Conservation (phyloP, 1,140 invertebrate species). For the Ganaspis sp. region DNA sequence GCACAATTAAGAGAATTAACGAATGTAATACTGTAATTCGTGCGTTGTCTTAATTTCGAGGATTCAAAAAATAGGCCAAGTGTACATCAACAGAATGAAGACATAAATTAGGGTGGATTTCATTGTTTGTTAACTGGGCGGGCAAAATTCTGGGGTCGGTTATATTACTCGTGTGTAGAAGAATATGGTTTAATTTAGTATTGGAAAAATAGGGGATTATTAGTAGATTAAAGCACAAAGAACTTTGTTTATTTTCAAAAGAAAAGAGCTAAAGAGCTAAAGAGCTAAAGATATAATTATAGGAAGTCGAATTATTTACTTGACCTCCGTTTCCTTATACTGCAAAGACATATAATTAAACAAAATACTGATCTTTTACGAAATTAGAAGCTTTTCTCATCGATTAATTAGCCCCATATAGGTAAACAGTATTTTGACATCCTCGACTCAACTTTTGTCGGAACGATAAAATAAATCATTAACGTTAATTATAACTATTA, state of each 20-base stretch:
- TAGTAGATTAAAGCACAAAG: neutral
- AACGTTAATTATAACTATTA: too few relatives aligned
- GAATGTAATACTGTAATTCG: too few relatives aligned
- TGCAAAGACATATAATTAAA: neutral
- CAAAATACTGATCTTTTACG: neutral
- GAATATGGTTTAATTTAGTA: constrained; percentile 9
- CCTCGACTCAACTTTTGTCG: too few relatives aligned
- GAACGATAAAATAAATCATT: too few relatives aligned
- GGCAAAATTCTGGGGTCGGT: neutral
- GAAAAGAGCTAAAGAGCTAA: neutral
- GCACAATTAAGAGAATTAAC: too few relatives aligned
- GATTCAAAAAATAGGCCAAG: neutral
- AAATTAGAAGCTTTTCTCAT: neutral
- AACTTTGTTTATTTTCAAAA: neutral
- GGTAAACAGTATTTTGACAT: too few relatives aligned
- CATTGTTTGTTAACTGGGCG: neutral
- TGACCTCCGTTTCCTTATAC: neutral
- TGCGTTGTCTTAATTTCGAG: neutral
- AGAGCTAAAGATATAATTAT: neutral
- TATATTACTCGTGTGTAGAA: neutral
- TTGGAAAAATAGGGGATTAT: neutral
- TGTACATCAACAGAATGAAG: neutral
- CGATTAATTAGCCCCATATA: neutral
- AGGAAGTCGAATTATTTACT: neutral
- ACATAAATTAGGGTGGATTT: constrained; percentile 25